These are phyloP conservation scores for Meghimatium bilineatum DNA, from an alignment of 2,888 invertebrate genomes.

Conservation along the genomic window DNA sequence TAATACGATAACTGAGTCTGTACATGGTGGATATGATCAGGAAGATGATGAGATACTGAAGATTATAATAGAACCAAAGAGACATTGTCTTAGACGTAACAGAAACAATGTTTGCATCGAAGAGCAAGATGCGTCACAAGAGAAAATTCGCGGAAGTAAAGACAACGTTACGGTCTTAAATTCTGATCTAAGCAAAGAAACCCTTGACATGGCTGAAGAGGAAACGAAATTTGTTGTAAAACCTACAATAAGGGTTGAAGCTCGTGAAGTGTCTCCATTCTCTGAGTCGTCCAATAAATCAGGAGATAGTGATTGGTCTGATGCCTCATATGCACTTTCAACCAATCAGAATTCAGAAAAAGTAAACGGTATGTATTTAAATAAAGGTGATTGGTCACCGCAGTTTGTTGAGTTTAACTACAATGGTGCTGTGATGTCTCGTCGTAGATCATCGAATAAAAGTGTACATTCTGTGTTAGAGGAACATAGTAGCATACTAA, in stretches of 20 bases:
- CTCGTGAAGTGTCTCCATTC: conserved; percentile 9
- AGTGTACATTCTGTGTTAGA: background rate
- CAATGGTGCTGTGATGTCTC: background rate
- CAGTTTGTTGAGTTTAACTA: conserved; percentile 36
- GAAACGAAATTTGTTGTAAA: background rate
- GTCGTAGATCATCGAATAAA: background rate
- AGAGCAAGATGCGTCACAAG: background rate
- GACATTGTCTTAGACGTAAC: background rate
- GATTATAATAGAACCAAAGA: conserved; percentile 26
- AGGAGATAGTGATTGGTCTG: conserved; percentile 44
- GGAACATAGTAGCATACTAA: background rate
- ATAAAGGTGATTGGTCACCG: conserved; percentile 44
- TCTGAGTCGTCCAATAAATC: conserved; percentile 32
- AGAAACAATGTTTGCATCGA: background rate
- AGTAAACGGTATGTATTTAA: background rate
- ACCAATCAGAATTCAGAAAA: background rate
- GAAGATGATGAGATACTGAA: conserved; percentile 40
- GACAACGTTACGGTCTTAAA: background rate
- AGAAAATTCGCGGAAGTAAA: background rate
- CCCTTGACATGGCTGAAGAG: background rate
- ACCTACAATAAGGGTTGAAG: too few relatives aligned
- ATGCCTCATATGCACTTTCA: background rate
- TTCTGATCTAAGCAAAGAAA: background rate
- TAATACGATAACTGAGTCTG: background rate
- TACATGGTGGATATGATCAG: background rate